These are phyloP conservation scores for Rhabdornis inornatus DNA, from an alignment of 2,113 vertebrate species.

Conservation along the genomic window DNA sequence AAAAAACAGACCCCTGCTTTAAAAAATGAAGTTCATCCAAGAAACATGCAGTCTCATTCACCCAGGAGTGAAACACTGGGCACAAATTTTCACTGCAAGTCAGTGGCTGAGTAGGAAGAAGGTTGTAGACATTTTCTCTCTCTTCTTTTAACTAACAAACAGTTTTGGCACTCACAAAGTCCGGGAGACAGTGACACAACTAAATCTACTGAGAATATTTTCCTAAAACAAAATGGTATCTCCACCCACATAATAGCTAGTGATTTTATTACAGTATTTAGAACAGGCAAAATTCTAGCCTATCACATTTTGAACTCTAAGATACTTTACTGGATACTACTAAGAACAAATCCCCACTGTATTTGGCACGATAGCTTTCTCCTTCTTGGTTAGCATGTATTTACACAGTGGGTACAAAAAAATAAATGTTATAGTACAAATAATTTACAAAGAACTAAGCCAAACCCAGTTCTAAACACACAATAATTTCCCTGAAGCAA, in stretches of 20 bases:
- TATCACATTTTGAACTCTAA: not conserved
- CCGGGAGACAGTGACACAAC: not conserved
- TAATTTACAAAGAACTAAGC: not conserved
- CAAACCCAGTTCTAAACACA: conserved; percentile 4
- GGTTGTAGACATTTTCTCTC: not conserved
- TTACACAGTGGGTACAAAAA: not conserved
- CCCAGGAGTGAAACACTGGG: not conserved
- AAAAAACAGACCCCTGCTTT: not conserved
- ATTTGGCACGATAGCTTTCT: conserved; percentile 1
- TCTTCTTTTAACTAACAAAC: not conserved
- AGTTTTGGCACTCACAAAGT: not conserved
- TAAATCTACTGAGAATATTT: not conserved
- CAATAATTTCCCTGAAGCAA: not conserved
- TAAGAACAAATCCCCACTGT: not conserved
- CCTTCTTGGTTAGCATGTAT: not conserved
- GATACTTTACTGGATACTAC: not conserved
- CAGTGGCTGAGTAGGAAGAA: not conserved
- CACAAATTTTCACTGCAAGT: not conserved
- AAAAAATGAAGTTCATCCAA: not conserved
- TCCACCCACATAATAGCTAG: not conserved
- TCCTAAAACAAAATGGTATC: not conserved
- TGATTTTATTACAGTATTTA: conserved; percentile 28
- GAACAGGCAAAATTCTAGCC: not conserved
- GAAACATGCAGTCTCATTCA: not conserved
- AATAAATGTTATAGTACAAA: conserved; percentile 27